phyloP scores from a whole-genome alignment of 2,888 invertebrate species.

The Actias luna region DNA sequence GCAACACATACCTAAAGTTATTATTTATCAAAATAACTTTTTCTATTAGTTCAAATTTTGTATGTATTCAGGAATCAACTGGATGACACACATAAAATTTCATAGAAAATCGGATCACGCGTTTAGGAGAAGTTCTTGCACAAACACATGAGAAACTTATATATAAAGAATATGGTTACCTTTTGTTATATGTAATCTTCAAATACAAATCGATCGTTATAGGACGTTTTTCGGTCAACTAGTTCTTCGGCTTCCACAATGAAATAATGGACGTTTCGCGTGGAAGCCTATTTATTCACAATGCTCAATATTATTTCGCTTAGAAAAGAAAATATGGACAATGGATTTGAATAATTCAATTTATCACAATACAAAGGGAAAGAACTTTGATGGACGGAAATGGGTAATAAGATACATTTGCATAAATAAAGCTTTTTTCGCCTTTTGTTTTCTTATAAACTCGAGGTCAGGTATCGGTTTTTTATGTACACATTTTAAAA shows the following conservation, averaged over 20 bases:
- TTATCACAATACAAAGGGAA: slow-evolving; percentile 2
- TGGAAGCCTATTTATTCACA: not conserved
- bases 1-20: no score
- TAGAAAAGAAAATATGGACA: slow-evolving; percentile 9
- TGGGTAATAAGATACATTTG: not conserved
- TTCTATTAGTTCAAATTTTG: no score
- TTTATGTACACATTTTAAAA: not conserved
- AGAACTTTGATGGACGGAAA: slow-evolving; percentile 1
- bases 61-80: no score
- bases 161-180: no score
- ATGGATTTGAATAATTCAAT: not conserved
- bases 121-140: no score
- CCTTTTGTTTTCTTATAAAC: not conserved
- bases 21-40: no score
- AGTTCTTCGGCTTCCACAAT: not conserved
- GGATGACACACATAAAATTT: no score
- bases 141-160: no score
- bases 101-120: no score
- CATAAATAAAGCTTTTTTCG: slow-evolving; percentile 1
- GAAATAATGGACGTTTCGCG: not conserved
- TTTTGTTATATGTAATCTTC: not conserved
- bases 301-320: slow-evolving; percentile 8
- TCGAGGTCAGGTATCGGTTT: not conserved
- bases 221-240: not conserved
- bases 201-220: not conserved